Evolutionary conservation across 2,797 vertebrate species (phyloP).

Genomic region (Rhynchotus rufescens): DNA sequence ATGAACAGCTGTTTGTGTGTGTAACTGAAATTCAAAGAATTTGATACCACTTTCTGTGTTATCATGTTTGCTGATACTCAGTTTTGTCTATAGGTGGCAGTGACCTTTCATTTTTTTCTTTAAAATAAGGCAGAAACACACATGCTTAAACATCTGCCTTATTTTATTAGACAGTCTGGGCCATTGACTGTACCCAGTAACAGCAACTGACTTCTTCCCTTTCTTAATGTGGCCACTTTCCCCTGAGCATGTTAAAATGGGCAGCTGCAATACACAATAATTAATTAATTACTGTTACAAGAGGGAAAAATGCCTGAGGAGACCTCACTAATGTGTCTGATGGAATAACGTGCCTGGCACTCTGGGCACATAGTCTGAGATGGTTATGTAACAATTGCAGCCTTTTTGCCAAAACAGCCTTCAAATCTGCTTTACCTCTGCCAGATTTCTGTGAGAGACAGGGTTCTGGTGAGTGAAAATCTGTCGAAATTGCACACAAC

Average conservation of each 20-base stretch:
- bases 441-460: background rate
- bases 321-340: background rate
- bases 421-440: background rate
- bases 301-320: background rate
- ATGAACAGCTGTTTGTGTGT: background rate
- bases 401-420: background rate
- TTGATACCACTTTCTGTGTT: rapidly evolving
- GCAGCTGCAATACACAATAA: background rate
- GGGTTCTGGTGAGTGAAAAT: background rate
- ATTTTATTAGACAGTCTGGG: background rate
- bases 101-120: conserved; percentile 34
- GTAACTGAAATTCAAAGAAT: background rate
- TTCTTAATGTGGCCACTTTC: background rate
- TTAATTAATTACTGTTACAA: background rate
- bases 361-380: background rate
- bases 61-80: background rate
- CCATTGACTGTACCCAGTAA: background rate
- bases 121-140: background rate
- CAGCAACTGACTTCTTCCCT: background rate
- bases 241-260: background rate
- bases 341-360: background rate
- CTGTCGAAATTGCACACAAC: background rate
- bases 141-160: too few relatives aligned
- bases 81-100: conserved; percentile 68
- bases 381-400: background rate